These are phyloP conservation scores for Selenia dentaria DNA, from an alignment of 2,888 invertebrate genomes.

Conservation along the genomic window DNA sequence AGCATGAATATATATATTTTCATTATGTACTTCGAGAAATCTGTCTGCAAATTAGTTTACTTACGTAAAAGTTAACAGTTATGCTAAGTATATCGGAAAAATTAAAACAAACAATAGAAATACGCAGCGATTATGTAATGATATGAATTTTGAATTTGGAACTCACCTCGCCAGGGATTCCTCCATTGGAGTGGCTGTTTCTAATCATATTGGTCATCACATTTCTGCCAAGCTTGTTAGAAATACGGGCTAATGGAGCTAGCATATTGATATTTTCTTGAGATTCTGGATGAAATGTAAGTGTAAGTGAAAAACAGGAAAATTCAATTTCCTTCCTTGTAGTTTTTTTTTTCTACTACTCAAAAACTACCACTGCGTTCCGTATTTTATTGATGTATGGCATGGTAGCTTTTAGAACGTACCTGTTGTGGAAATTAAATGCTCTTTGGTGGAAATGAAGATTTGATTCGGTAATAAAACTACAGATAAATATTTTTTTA, in stretches of 20 bases:
- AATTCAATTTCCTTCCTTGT: conserved; percentile 45
- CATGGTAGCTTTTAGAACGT: conserved; percentile 35
- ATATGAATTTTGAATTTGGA: conserved; percentile 41
- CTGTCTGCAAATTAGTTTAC: too few species aligned
- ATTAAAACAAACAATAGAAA: conserved; percentile 40
- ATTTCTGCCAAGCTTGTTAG: conserved; percentile 71
- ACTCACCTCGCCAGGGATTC: conserved; percentile 78
- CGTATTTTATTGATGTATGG: too few species aligned
- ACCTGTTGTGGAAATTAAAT: too few species aligned
- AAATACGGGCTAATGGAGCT: conserved; percentile 65
- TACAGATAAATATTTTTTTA: not conserved
- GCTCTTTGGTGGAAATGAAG: too few species aligned
- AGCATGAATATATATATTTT: too few species aligned
- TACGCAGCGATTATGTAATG: conserved; percentile 66
- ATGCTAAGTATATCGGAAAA: too few species aligned
- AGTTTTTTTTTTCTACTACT: conserved; percentile 35
- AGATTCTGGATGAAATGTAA: conserved; percentile 29
- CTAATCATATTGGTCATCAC: conserved; percentile 71
- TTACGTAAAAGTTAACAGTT: too few species aligned
- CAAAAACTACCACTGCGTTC: conserved; percentile 61
- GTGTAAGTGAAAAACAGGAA: conserved; percentile 38
- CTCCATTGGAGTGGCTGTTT: conserved; percentile 68
- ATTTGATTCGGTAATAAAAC: too few species aligned
- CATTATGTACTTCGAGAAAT: too few species aligned
- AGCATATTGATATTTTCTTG: conserved; percentile 58